Evolutionary conservation across 1,140 invertebrate genomes (phyloP), one percentile per base, ranked within the genome.

Genomic region (Drosophila jambulina): DNA sequence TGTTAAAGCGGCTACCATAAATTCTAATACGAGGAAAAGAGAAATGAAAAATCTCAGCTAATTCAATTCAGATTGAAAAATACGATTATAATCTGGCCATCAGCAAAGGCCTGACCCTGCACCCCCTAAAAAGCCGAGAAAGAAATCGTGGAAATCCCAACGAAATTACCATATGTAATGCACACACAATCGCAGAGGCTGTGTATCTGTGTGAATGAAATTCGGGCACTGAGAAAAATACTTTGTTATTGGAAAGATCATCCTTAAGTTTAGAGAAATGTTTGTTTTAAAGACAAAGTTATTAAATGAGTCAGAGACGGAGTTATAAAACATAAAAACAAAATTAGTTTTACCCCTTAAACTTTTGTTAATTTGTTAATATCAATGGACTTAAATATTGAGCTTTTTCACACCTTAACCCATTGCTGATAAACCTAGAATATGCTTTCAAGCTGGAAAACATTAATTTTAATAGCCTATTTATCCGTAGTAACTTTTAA

Each of bases 151-250:
- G 34, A 64, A 78, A 61, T 64, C 56, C 60, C 81, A 61, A 60
- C 19, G 45, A 67, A 80, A 88, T 88, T 84, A 75, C 85, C 84
- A 88, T 87, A 87, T 87, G 83, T 84, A 80, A 78, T 70, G 36
- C 49, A 40, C 65, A 36, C 59, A 71, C 48, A 51, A 38, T 40
- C 42, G 40, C 34, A 45, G 32, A 21, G n/a, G 13, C 67, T 34
- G 36, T 49, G 68, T 48, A 42, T 54, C n/a, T 62, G 49, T 67
- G 72, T 34, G 61, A 57, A 57, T 65, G 42, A 63, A 54, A 46
- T 32, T 46, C 7, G 7, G 4, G 17, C 45, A 69, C 61, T 69
- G 46, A 36, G 25, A 57, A 19, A 54, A 70, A 71, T 32, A 40
- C 4, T 23, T 4, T 10, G 3, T 13, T 19, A 8, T 2, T 7